A percentile compares a stretch with the other conserved stretches of the same genome.
phyloP scores from a whole-genome alignment of 2,113 vertebrate genomes.

The Oreocharis arfaki region DNA sequence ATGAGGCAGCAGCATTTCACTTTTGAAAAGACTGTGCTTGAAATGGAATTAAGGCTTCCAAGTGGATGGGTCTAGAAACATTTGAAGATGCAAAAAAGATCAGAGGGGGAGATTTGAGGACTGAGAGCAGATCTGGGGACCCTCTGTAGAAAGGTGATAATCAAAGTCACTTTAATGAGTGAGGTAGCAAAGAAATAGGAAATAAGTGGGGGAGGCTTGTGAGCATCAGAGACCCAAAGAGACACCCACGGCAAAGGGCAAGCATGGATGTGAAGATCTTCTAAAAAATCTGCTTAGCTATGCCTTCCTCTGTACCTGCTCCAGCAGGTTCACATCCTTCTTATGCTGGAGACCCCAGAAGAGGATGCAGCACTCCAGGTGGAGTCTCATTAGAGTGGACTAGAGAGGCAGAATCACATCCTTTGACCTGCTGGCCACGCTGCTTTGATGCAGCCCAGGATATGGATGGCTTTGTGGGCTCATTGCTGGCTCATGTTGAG shows the following conservation, averaged over 20 bases:
- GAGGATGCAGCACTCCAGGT: background rate
- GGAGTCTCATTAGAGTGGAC: background rate
- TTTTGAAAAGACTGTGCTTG: background rate
- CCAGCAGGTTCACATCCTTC: background rate
- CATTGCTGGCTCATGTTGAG: background rate
- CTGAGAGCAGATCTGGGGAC: background rate
- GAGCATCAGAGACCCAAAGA: background rate
- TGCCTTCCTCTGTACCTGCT: background rate
- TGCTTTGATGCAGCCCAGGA: background rate
- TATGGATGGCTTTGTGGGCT: background rate
- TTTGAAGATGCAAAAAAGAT: background rate
- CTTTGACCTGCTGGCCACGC: background rate
- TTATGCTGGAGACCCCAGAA: background rate
- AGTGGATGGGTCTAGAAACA: background rate
- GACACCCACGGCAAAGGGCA: background rate
- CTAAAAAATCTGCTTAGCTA: background rate
- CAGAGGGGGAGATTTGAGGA: background rate
- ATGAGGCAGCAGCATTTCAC: background rate
- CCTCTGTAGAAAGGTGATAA: background rate
- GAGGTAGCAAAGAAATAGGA: background rate
- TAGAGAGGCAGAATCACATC: background rate
- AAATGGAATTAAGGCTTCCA: background rate
- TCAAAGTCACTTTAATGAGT: background rate
- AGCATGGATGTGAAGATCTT: background rate
- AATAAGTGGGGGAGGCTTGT: fast-evolving